Evolutionary conservation across 64 coral and sea anemone species (phyloP).

Genomic region (Montipora foliosa): DNA sequence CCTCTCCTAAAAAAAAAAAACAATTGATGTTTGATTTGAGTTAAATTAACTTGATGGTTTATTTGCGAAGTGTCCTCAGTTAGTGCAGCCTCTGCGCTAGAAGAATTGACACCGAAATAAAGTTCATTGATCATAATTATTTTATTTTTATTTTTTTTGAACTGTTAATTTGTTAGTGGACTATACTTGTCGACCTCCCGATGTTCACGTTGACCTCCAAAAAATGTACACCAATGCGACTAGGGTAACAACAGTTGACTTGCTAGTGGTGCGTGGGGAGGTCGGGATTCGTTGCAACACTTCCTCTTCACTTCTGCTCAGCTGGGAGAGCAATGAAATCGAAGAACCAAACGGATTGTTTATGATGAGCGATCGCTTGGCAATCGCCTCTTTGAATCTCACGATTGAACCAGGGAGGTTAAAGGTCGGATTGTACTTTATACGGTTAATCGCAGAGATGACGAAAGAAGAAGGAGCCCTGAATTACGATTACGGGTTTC

Average conservation of each 20-base stretch:
- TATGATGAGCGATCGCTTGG: constrained; percentile 20
- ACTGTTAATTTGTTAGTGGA: constrained; percentile 53
- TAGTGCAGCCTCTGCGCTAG: too few species aligned
- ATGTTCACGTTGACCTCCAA: constrained; percentile 57
- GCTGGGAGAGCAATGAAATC: constrained; percentile 64
- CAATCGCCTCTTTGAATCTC: constrained; percentile 26
- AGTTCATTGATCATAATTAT: background rate
- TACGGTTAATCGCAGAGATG: constrained; percentile 82
- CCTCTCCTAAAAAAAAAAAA: too few species aligned
- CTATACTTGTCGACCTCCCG: constrained; percentile 69
- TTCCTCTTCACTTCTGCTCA: constrained; percentile 46
- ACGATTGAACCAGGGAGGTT: constrained; percentile 50
- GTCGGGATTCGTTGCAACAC: constrained; percentile 43
- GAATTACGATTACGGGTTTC: constrained; percentile 77
- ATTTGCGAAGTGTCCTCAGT: too few species aligned
- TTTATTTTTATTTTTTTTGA: background rate
- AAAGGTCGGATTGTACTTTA: constrained; percentile 66
- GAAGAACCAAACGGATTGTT: constrained; percentile 64
- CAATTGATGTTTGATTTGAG: too few species aligned
- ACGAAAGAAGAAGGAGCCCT: constrained; percentile 74
- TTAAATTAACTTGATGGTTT: too few species aligned
- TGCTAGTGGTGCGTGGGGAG: constrained; percentile 23
- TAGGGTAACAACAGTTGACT: constrained; percentile 59
- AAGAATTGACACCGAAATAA: too few species aligned
- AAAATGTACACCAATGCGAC: constrained; percentile 51